Base-by-base conservation (phyloP, 2,888 invertebrate genomes). In the Hetaerina titia region DNA sequence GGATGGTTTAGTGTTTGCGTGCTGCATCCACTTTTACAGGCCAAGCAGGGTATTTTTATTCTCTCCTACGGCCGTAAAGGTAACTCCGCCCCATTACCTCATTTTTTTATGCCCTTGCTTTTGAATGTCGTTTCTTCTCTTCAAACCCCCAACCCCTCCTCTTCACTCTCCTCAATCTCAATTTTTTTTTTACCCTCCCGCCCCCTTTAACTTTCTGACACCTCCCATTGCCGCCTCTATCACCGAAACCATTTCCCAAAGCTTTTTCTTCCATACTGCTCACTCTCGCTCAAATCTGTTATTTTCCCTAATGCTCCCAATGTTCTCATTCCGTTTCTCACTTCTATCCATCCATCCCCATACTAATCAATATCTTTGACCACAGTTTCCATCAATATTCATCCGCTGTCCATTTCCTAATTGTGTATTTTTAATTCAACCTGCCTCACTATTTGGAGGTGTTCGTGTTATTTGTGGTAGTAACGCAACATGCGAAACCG, bases 81-180 rank as follows among this genome's bases (percentile, higher is more conserved):
- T 92, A 92, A 92, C 92, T 92, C 92, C 92, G 92, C 92, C 92
- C 92, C 69, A 92, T 92, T 92, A 92, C 92, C 56, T 74, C 92
- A 92, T 92, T 92, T 92, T 45, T 92, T 92, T 92, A 92, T 92
- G 92, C 69, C 69, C 69, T 74, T 22, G n/a, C 69, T 92, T 57
- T 90, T 9, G 64, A 69, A 64, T 64, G 45, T 56, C 64, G 45
- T 56, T 45, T 13, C 58, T 22, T n/a, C 57, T n/a, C 69, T 7
- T 13, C n/a, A n/a, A n/a, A n/a, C n/a, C n/a, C n/a, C n/a, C n/a
- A n/a, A n/a, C 89, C 89, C 89, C 13, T 8, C 22, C 8, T 2
- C 56, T 15, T 5, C 8, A 7, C 57, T 22, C 57, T n/a, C 89
- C 89, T 22, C 57, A 17, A 7, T 13, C n/a, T 58, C 89, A 2